These are phyloP conservation scores for Trissonchulus latispiculum DNA, from an alignment of 2,888 invertebrate genomes.

Conservation along the genomic window DNA sequence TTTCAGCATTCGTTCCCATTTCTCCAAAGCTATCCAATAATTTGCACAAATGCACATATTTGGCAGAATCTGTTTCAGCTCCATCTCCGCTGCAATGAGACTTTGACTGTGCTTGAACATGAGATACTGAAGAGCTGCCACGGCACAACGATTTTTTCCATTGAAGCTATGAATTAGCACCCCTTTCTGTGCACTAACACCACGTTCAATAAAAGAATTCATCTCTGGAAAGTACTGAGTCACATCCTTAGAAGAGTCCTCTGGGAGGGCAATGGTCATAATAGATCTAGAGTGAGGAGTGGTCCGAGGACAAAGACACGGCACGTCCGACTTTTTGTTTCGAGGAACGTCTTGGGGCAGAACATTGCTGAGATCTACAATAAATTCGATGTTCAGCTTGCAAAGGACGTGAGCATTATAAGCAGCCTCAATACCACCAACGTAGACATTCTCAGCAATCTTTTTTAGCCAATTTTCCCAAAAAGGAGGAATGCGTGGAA, in stretches of 20 bases:
- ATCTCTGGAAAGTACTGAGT: constrained; percentile 9
- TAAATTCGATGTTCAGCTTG: constrained; percentile 45
- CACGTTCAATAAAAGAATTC: constrained; percentile 19
- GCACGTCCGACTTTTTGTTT: constrained; percentile 18
- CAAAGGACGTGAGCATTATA: constrained; percentile 48
- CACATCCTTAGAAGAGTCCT: neutral
- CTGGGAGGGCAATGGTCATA: constrained; percentile 16
- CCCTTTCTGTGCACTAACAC: neutral
- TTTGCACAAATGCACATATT: neutral
- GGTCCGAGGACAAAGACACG: constrained; percentile 18
- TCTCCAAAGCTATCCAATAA: neutral
- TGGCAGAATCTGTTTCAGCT: neutral
- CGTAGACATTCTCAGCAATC: constrained; percentile 41
- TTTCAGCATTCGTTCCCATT: neutral
- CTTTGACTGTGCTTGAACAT: neutral
- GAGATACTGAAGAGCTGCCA: constrained; percentile 15
- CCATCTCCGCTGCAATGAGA: neutral
- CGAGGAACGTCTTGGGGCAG: constrained; percentile 25
- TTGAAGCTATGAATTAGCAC: constrained; percentile 21
- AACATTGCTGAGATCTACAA: constrained; percentile 46
- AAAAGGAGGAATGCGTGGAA: neutral
- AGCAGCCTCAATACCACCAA: constrained; percentile 47
- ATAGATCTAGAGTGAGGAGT: constrained; percentile 21
- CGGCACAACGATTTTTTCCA: constrained; percentile 18
- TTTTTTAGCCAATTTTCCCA: neutral